Percentiles rank a stretch among this genome's conserved stretches.
phyloP scores from a whole-genome alignment of 2,797 vertebrate genomes.

The Labroides dimidiatus region DNA sequence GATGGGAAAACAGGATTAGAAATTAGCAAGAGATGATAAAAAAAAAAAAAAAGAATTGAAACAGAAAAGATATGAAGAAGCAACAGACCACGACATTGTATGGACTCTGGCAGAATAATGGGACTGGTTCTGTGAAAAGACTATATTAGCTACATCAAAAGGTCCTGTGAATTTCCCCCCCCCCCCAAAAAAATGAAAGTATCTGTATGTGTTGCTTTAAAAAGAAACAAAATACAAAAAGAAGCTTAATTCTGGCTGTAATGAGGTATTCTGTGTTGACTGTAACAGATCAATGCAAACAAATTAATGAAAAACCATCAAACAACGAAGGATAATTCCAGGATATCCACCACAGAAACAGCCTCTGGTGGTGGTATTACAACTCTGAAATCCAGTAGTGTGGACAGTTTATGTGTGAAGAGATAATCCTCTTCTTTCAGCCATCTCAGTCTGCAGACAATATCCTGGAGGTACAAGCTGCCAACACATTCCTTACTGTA shows the following conservation, averaged over 20 bases:
- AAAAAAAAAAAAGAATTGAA: too few relatives aligned
- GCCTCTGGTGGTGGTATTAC: conserved; percentile 61
- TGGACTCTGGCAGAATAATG: too few relatives aligned
- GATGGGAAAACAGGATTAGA: too few relatives aligned
- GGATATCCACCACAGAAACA: conserved; percentile 41
- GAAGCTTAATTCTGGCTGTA: conserved; percentile 20
- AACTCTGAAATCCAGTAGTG: conserved; percentile 62
- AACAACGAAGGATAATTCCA: conserved; percentile 52
- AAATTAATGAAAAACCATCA: conserved; percentile 58
- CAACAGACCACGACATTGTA: too few relatives aligned
- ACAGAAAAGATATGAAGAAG: too few relatives aligned
- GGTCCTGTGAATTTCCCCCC: not conserved
- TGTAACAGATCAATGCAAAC: conserved; percentile 44
- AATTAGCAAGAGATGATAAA: too few relatives aligned
- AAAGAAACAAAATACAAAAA: not conserved
- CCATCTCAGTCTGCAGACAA: conserved; percentile 71
- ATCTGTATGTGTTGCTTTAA: too few relatives aligned
- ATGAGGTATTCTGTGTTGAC: conserved; percentile 35
- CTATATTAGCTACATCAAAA: not conserved
- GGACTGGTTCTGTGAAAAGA: too few relatives aligned
- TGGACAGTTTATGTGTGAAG: conserved; percentile 62
- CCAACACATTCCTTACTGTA: conserved; percentile 85
- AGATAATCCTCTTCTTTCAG: conserved; percentile 77
- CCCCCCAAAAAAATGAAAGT: too few relatives aligned
- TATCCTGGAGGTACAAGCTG: conserved; percentile 82